Conservation (phyloP, 2,113 vertebrate species). For the Thinocorus orbignyianus region DNA sequence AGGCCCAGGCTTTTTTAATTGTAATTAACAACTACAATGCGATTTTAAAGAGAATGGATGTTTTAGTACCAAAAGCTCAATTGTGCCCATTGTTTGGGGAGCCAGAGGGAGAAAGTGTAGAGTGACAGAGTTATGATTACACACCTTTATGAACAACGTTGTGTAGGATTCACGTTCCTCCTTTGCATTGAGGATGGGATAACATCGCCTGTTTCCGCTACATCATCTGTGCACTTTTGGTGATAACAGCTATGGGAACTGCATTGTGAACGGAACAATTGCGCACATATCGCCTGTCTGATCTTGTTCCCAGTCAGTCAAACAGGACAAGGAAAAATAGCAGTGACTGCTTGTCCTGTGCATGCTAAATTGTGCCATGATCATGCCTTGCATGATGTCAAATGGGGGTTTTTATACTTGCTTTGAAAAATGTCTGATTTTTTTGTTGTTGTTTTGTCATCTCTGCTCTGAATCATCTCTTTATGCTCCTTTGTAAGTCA, state of each 20-base stretch:
- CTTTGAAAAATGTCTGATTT: background rate
- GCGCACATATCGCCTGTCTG: rapidly evolving
- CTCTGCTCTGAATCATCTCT: background rate
- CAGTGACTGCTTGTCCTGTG: background rate
- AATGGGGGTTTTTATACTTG: background rate
- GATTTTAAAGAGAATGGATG: background rate
- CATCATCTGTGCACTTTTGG: background rate
- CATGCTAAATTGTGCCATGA: background rate
- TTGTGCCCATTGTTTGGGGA: background rate
- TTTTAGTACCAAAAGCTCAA: background rate
- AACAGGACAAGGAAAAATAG: background rate
- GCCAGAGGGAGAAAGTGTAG: background rate
- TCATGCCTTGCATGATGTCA: background rate
- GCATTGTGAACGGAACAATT: background rate
- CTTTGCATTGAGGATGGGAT: background rate
- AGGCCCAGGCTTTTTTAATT: background rate
- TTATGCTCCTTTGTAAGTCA: background rate
- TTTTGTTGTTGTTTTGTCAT: background rate
- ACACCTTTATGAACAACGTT: background rate
- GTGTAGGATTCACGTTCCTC: background rate
- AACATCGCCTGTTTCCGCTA: background rate
- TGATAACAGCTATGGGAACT: background rate
- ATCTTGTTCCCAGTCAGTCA: background rate
- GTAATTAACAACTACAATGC: background rate
- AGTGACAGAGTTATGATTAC: background rate